phyloP scores from a whole-genome alignment of 2,113 vertebrate genomes.

The Crocuta crocuta region DNA sequence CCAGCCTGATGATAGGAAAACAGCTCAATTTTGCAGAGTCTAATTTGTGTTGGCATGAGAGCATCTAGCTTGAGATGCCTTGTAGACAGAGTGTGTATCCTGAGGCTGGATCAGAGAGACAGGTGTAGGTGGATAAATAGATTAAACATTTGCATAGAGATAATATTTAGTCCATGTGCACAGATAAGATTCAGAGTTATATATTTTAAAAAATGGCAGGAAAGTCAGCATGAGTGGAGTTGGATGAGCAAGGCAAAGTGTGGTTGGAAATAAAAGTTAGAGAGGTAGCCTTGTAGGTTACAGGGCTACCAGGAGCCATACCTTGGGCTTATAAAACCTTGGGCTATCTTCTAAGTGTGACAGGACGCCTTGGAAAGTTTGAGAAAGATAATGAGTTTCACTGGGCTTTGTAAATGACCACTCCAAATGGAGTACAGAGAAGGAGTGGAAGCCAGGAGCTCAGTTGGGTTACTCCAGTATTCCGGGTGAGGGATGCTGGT shows the following conservation, averaged over 20 bases:
- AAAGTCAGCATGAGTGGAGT: background rate
- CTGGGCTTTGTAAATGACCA: background rate
- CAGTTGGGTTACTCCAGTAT: background rate
- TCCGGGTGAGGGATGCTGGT: background rate
- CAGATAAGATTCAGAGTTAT: background rate
- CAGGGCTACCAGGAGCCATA: background rate
- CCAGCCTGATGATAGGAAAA: background rate
- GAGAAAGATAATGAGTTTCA: background rate
- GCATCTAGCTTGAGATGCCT: background rate
- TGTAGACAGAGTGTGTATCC: background rate
- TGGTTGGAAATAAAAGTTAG: background rate
- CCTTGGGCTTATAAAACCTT: background rate
- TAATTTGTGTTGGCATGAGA: constrained; percentile 42
- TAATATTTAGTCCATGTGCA: background rate
- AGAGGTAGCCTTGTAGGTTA: background rate
- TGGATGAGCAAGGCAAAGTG: background rate
- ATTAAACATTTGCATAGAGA: background rate
- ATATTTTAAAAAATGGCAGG: background rate
- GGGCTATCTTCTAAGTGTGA: background rate
- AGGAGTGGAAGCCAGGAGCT: background rate
- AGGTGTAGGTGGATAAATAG: constrained; percentile 13
- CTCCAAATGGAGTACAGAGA: background rate
- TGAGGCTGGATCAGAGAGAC: background rate
- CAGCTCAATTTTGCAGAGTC: constrained; percentile 18
- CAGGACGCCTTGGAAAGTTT: background rate